Conservation (phyloP, 2,888 invertebrate species). For the Cheilosia pagana region DNA sequence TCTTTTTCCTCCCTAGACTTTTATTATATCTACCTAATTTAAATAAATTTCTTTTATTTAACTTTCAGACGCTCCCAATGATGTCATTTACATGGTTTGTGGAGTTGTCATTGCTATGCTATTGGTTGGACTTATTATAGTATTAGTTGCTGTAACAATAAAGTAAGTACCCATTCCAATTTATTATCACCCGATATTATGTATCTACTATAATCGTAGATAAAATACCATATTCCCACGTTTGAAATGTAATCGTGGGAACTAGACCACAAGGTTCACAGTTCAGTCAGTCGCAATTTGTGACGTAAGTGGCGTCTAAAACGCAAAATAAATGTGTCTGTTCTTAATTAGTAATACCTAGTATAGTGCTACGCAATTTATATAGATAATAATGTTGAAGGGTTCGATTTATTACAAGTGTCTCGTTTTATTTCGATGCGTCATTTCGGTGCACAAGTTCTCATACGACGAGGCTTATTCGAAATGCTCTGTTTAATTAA, state of each 20-base stretch:
- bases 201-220: neutral
- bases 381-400: constrained; percentile 1
- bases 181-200: constrained; percentile 20
- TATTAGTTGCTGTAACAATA: constrained; percentile 91
- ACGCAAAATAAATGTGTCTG: constrained; percentile 29
- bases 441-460: constrained; percentile 14
- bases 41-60: constrained; percentile 78
- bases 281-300: constrained; percentile 63
- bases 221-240: constrained; percentile 16
- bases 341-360: constrained; percentile 19
- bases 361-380: constrained; percentile 18
- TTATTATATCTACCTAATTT: too few relatives aligned
- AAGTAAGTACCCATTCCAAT: constrained; percentile 85
- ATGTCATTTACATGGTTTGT: constrained; percentile 93
- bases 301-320: constrained; percentile 18
- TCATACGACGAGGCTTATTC: neutral
- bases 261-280: constrained; percentile 52
- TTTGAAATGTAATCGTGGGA: constrained; percentile 46
- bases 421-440: constrained; percentile 22
- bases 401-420: constrained; percentile 28
- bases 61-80: constrained; percentile 92
- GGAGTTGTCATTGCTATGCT: constrained; percentile 93
- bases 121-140: constrained; percentile 91
- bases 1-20: neutral
- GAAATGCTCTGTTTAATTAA: neutral